Evolutionary conservation across 2,797 vertebrate species (phyloP).

Genomic region (Psittacula echo): DNA sequence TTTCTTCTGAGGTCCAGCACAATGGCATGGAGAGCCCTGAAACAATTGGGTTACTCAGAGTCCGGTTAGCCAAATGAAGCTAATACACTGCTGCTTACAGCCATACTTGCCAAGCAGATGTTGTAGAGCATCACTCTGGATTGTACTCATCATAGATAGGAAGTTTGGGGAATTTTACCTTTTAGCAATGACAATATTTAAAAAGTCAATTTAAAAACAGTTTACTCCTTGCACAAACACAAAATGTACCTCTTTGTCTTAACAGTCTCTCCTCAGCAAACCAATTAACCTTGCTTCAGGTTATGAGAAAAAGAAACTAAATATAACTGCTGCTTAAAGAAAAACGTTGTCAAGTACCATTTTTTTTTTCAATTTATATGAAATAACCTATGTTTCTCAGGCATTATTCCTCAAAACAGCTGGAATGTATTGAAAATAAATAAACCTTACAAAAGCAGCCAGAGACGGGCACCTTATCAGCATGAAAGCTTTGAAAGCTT

Average conservation of each 20-base stretch:
- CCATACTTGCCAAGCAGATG: accelerated
- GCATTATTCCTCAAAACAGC: background rate
- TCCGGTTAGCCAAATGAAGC: background rate
- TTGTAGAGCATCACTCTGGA: background rate
- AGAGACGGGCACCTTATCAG: background rate
- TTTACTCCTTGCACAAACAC: background rate
- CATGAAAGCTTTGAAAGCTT: background rate
- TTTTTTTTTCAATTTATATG: background rate
- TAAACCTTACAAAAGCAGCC: background rate
- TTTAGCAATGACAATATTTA: background rate
- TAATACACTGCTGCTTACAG: background rate
- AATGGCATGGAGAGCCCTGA: background rate
- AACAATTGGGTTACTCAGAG: background rate
- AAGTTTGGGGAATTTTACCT: background rate
- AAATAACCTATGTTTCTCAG: background rate
- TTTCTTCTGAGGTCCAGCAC: background rate
- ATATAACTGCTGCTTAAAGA: background rate
- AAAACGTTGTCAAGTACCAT: background rate
- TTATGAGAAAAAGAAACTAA: background rate
- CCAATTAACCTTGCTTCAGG: background rate
- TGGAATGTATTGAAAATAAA: background rate
- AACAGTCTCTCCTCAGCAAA: background rate
- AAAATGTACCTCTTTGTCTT: background rate
- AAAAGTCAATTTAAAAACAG: background rate
- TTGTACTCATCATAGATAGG: background rate